These are phyloP conservation scores for Clarias magur DNA, from an alignment of 2,113 vertebrate genomes.

Conservation along the genomic window DNA sequence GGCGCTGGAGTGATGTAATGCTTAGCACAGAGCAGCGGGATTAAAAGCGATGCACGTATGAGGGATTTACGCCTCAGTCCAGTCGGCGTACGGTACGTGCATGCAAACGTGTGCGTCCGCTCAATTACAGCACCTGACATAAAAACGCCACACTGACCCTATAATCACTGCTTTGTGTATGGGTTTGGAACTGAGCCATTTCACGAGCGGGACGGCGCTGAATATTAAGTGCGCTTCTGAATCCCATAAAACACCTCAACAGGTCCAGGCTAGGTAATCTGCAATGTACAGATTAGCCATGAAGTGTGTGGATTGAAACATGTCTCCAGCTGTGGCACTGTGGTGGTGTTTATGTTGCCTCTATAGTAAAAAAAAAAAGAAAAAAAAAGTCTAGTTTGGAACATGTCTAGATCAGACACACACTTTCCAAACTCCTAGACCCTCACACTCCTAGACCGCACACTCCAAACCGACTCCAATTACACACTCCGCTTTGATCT, in stretches of 20 bases:
- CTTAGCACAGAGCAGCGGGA: constrained; percentile 7
- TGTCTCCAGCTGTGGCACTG: background rate
- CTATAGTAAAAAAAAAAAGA: background rate
- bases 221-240: background rate
- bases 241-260: background rate
- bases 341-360: background rate
- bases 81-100: background rate
- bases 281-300: background rate
- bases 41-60: constrained; percentile 37
- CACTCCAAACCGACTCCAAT: background rate
- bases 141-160: constrained; percentile 6
- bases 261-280: background rate
- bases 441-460: background rate
- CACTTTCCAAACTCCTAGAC: background rate
- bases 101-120: background rate
- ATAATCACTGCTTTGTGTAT: background rate
- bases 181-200: background rate
- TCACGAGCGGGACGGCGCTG: background rate
- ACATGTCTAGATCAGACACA: background rate
- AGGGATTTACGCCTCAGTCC: constrained; percentile 37
- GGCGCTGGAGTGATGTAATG: constrained; percentile 40
- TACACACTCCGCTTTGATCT: background rate
- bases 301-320: background rate
- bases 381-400: background rate
- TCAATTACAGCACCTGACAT: background rate